Conservation (phyloP, 2,797 vertebrate species). For the Corythornis leucogaster region DNA sequence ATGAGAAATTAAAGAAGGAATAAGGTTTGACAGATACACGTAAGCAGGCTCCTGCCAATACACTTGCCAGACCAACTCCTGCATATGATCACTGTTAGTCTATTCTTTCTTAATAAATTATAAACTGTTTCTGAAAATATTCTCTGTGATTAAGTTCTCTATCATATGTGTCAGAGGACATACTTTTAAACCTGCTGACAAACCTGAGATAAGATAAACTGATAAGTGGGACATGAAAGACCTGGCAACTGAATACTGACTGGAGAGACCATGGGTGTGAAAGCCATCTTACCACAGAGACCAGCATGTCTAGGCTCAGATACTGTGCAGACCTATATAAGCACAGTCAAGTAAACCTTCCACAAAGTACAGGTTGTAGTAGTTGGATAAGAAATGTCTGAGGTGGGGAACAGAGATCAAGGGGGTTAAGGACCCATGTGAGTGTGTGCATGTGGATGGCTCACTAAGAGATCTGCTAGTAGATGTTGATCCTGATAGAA, state of each 20-base stretch:
- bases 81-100: background rate
- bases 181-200: background rate
- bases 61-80: background rate
- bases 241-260: background rate
- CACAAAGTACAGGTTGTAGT: background rate
- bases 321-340: rapidly evolving
- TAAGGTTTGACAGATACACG: background rate
- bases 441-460: rapidly evolving
- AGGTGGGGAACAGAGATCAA: background rate
- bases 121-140: background rate
- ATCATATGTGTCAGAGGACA: background rate
- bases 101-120: background rate
- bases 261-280: background rate
- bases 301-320: background rate
- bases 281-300: background rate
- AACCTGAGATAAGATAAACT: background rate
- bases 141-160: background rate
- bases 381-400: background rate
- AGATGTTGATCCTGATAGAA: background rate
- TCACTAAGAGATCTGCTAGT: background rate
- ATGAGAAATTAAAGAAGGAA: background rate
- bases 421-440: too few species aligned
- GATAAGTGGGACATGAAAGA: background rate
- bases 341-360: rapidly evolving
- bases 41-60: background rate